Percentiles rank a stretch among this genome's conserved stretches.
Conservation (phyloP, 1,140 invertebrate genomes). For the Drosophila persimilis region DNA sequence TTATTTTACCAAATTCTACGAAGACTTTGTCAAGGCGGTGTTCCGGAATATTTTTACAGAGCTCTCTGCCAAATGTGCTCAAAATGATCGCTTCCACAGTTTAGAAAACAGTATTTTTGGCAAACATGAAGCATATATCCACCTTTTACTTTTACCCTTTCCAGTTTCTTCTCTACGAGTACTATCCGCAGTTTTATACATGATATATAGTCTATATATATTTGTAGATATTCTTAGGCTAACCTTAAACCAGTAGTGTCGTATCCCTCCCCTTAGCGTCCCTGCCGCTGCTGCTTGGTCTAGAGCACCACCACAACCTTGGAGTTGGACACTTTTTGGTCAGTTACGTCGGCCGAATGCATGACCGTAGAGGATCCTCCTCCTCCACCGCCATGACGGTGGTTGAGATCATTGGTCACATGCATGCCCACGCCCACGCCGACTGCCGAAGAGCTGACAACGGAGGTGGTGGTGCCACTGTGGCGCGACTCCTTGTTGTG, state of each 20-base stretch:
- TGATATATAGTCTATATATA: not conserved
- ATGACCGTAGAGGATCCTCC: not conserved
- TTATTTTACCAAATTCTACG: too few relatives aligned
- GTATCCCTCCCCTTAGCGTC: too few relatives aligned
- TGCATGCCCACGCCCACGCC: not conserved
- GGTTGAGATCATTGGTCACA: too few relatives aligned
- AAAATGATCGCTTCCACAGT: too few relatives aligned
- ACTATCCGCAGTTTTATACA: too few relatives aligned
- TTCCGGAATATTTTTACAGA: too few relatives aligned
- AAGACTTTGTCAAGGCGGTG: too few relatives aligned
- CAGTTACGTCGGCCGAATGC: slow-evolving; percentile 46
- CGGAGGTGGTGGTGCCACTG: slow-evolving; percentile 8
- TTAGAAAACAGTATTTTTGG: too few relatives aligned
- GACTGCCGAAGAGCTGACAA: not conserved
- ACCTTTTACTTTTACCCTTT: too few relatives aligned
- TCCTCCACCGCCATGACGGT: not conserved
- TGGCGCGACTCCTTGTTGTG: slow-evolving; percentile 60
- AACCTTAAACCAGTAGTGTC: slow-evolving; percentile 18
- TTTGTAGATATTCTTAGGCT: slow-evolving; percentile 11
- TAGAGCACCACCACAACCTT: slow-evolving; percentile 69
- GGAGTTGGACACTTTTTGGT: slow-evolving; percentile 61
- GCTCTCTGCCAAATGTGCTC: too few relatives aligned
- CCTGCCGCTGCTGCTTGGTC: not conserved
- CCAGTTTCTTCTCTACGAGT: too few relatives aligned
- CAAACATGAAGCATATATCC: too few relatives aligned